These are phyloP conservation scores for Synergus gifuensis DNA, from an alignment of 2,888 invertebrate species.

Conservation along the genomic window DNA sequence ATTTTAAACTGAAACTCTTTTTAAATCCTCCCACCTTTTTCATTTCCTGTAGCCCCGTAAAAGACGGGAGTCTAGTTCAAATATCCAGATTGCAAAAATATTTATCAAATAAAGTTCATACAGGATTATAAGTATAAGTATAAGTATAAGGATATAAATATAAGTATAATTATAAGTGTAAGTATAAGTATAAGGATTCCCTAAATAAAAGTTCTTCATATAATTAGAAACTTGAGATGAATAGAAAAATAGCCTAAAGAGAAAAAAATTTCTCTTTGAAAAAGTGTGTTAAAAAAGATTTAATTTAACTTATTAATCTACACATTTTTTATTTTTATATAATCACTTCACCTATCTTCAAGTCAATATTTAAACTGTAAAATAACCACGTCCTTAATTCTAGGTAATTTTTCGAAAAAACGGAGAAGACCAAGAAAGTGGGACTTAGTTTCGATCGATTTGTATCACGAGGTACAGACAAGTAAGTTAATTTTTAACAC, in stretches of 20 bases:
- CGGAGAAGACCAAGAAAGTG: slow-evolving; percentile 71
- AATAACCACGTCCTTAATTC: slow-evolving; percentile 43
- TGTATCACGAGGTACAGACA: slow-evolving; percentile 67
- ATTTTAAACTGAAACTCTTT: neutral
- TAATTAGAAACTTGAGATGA: slow-evolving; percentile 24
- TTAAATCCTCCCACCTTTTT: slow-evolving; percentile 38
- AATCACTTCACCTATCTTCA: neutral
- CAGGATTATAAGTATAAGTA: no score
- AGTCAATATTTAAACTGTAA: neutral
- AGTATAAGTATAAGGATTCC: slow-evolving; percentile 65
- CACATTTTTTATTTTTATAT: neutral
- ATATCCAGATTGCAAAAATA: slow-evolving; percentile 66
- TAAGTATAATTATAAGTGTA: no score
- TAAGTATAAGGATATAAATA: no score
- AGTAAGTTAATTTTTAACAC: slow-evolving; percentile 42
- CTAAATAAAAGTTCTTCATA: neutral
- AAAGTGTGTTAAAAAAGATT: neutral
- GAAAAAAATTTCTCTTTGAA: slow-evolving; percentile 12
- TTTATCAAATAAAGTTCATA: slow-evolving; percentile 60
- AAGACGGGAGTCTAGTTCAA: slow-evolving; percentile 64
- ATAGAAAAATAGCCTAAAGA: slow-evolving; percentile 19
- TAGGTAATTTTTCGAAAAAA: slow-evolving; percentile 65
- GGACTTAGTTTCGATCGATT: slow-evolving; percentile 73
- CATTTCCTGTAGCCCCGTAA: slow-evolving; percentile 59
- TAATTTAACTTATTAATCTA: neutral